Evolutionary conservation across 2,113 vertebrate genomes (phyloP).

Genomic region (Pheucticus melanocephalus): DNA sequence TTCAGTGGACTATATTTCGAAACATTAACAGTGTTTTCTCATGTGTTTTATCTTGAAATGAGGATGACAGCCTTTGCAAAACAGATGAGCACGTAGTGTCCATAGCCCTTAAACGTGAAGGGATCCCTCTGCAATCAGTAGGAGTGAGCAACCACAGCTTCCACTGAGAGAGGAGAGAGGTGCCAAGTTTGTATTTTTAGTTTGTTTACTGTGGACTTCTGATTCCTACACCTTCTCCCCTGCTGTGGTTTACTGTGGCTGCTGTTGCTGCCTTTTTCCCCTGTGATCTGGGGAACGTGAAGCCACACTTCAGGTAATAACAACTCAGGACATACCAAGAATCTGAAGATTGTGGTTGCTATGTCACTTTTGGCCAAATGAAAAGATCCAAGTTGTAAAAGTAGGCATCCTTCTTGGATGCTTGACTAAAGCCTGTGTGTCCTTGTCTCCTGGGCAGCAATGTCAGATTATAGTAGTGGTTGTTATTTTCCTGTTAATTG

Average conservation of each 20-base stretch:
- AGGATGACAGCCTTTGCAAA: neutral
- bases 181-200: neutral
- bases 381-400: neutral
- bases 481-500: neutral
- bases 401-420: neutral
- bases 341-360: neutral
- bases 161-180: neutral
- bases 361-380: neutral
- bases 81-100: fast-evolving
- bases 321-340: neutral
- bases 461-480: neutral
- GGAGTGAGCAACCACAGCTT: neutral
- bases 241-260: neutral
- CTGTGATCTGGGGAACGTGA: neutral
- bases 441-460: neutral
- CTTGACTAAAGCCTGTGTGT: neutral
- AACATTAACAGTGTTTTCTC: neutral
- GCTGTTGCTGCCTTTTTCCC: neutral
- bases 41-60: neutral
- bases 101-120: neutral
- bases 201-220: neutral
- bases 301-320: neutral
- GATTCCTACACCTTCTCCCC: neutral
- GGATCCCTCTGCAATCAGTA: neutral
- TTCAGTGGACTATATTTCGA: neutral